Evolutionary conservation across 1,140 invertebrate genomes (phyloP).

Genomic region (Copidosoma floridanum): DNA sequence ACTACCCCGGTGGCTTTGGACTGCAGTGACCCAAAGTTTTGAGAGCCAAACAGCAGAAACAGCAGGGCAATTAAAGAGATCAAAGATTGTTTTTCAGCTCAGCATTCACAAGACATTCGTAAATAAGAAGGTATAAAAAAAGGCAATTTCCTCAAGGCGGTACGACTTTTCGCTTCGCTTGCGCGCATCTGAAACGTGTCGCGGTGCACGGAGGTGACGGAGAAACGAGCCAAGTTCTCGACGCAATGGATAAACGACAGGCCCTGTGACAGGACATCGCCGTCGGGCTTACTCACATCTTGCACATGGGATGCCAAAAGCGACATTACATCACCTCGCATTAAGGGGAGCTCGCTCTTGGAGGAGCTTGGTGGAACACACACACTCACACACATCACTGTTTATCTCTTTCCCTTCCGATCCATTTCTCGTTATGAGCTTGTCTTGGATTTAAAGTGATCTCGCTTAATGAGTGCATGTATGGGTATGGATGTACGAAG

Average conservation of each 20-base stretch:
- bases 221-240: constrained; percentile 7
- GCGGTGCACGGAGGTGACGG: not conserved
- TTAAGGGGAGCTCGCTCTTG: no score
- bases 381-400: constrained; percentile 28
- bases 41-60: no score
- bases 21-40: no score
- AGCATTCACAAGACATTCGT: not conserved
- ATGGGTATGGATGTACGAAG: no score
- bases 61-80: no score
- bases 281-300: constrained; percentile 6
- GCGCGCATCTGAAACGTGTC: not conserved
- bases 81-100: not conserved
- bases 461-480: no score
- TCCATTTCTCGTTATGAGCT: no score
- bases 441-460: no score
- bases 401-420: not conserved
- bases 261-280: constrained; percentile 46
- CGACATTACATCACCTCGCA: constrained; percentile 42
- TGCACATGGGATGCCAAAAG: constrained; percentile 23
- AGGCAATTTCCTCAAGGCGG: not conserved
- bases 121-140: constrained; percentile 1
- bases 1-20: no score
- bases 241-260: constrained; percentile 45
- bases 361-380: no score
- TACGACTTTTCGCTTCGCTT: not conserved